Percentiles rank a stretch among this genome's conserved stretches.
Conservation (phyloP, 2,888 invertebrate genomes). For the Chloroclysta siterata region DNA sequence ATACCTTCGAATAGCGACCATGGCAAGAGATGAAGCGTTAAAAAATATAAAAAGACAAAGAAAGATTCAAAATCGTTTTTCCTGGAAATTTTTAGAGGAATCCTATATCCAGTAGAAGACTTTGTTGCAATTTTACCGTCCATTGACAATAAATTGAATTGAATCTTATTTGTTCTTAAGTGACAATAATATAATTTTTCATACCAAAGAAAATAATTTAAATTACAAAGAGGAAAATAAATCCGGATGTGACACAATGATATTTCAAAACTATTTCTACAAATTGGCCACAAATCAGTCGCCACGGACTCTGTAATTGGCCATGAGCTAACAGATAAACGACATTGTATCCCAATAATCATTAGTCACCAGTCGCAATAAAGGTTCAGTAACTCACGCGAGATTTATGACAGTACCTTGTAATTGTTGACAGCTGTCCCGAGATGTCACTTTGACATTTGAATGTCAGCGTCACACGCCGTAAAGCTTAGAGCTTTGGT, state of each 20-base stretch:
- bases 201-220: no score
- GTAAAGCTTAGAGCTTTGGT: constrained; percentile 15
- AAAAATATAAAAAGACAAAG: no score
- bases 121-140: no score
- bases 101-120: no score
- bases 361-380: constrained; percentile 35
- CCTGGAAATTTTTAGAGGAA: no score
- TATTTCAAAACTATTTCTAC: constrained; percentile 12
- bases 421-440: constrained; percentile 43
- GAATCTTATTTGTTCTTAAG: no score
- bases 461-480: constrained; percentile 41
- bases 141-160: no score
- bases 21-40: no score
- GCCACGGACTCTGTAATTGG: constrained; percentile 30
- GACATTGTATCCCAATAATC: constrained; percentile 33
- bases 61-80: no score
- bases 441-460: constrained; percentile 44
- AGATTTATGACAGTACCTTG: constrained; percentile 44
- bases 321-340: constrained; percentile 34
- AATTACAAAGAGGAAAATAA: not conserved
- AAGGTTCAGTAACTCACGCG: constrained; percentile 35
- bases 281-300: constrained; percentile 35
- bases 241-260: constrained; percentile 22
- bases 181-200: no score
- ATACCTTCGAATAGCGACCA: no score